A percentile compares a stretch with the other conserved stretches of the same genome.
Conservation (phyloP, 2,113 vertebrate genomes). For the Echinops telfairi region DNA sequence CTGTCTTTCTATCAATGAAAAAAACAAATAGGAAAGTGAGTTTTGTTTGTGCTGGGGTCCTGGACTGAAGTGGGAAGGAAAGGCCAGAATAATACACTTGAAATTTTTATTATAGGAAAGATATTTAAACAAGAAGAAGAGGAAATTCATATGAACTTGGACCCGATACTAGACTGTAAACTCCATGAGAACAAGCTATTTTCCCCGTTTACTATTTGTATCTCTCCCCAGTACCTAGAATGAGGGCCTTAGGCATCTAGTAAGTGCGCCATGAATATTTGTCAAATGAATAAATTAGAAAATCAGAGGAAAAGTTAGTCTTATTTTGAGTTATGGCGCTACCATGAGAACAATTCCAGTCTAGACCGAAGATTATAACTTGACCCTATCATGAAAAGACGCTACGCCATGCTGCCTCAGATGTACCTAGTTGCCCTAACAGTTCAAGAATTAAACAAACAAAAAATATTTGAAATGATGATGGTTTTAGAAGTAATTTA, state of each 20-base stretch:
- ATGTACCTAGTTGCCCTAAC: background rate
- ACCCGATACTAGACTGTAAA: background rate
- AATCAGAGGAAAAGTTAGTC: conserved; percentile 2
- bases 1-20: conserved; percentile 20
- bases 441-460: conserved; percentile 38
- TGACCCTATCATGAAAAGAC: conserved; percentile 3
- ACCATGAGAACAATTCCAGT: background rate
- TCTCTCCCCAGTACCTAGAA: background rate
- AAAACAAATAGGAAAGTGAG: background rate
- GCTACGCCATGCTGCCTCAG: background rate
- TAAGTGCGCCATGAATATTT: background rate
- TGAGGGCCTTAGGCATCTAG: background rate
- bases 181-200: background rate
- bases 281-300: background rate
- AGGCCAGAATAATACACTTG: background rate
- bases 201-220: background rate
- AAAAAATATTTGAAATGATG: conserved; percentile 13
- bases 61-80: background rate
- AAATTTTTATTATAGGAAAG: conserved; percentile 8
- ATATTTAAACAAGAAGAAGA: conserved; percentile 27
- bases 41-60: background rate
- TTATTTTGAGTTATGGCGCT: background rate
- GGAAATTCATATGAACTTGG: background rate
- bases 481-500: too few relatives aligned
- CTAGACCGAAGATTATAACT: background rate